These are phyloP conservation scores for Scaptomyza parva DNA, from an alignment of 2,888 invertebrate species.

Conservation along the genomic window DNA sequence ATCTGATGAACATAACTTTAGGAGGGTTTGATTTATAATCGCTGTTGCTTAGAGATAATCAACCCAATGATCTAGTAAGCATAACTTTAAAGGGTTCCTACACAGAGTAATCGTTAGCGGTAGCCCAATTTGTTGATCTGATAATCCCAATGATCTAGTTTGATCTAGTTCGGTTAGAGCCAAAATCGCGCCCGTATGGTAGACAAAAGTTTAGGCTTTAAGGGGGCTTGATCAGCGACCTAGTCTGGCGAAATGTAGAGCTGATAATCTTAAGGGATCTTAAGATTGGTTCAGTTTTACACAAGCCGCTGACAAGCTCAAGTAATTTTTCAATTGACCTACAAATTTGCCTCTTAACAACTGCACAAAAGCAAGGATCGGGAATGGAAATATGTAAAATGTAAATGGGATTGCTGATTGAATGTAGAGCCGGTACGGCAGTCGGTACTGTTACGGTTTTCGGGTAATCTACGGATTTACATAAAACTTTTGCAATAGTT, in stretches of 20 bases:
- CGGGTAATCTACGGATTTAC: conserved; percentile 65
- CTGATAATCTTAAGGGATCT: conserved; percentile 41
- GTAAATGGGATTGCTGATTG: conserved; percentile 9
- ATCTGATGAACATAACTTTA: too few relatives aligned
- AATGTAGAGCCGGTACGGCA: conserved; percentile 10
- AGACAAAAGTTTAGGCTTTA: conserved; percentile 43
- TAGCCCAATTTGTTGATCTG: conserved; percentile 19
- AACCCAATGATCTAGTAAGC: background rate
- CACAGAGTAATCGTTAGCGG: background rate
- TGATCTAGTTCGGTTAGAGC: conserved; percentile 6
- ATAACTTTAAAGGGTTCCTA: conserved; percentile 12
- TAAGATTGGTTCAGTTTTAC: conserved; percentile 6
- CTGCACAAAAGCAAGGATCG: conserved; percentile 2
- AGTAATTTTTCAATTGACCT: conserved; percentile 75
- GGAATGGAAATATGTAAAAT: conserved; percentile 6
- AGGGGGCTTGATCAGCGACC: conserved; percentile 43
- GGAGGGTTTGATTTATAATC: too few relatives aligned
- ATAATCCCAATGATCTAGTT: conserved; percentile 29
- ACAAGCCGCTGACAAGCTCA: conserved; percentile 42
- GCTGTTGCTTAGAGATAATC: background rate
- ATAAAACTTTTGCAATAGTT: conserved; percentile 72
- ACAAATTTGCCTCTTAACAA: conserved; percentile 63
- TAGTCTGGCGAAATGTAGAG: conserved; percentile 20
- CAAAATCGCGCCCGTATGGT: conserved; percentile 41
- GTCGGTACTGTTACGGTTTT: conserved; percentile 44